Base-by-base conservation (phyloP, 1,140 invertebrate genomes). In the Drosophila melanogaster region DNA sequence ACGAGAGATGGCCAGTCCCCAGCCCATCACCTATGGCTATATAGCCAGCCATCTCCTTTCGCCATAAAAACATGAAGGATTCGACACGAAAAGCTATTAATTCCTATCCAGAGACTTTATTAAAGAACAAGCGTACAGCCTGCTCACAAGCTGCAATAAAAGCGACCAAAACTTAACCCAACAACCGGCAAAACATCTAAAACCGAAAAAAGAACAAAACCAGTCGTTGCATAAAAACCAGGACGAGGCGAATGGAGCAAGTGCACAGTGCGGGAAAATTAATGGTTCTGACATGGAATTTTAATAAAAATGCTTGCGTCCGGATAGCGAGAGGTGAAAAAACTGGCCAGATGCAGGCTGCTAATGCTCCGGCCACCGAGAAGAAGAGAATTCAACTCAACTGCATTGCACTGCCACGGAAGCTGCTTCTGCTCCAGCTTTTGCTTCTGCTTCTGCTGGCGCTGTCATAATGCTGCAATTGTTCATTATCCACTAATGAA, bases 401-500 rank as follows among this genome's bases (percentile, higher is more conserved):
- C 41, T 50, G 71, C 66, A 44, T 15, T 15, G 71, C 66, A 44
- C 41, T 15, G 71, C 66, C 55, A 49, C 50, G 53, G 64, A 46
- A 46, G 60, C 67, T 40, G 33, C 14, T 15, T 14, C 49, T 61
- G 37, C n/a, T 19, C 3, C 30, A 1, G 41, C 35, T 43, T 3
- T 37, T 57, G 22, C 46, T 24, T 11, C n/a, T 38, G 30, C 71
- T 43, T 15, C 62, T 70, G 58, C 67, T 81, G 71, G 43, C 81
- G 83, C 76, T 87, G 84, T 87, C 84, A 87, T 87, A 87, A 87
- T 89, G 84, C 84, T 89, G 84, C 84, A 87, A 87, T 87, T 87
- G 84, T 87, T 89, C 84, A 89, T 89, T 89, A 89, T 89, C 84
- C 84, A 89, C 84, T 89, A 89, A 89, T 89, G 84, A 89, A 89